Evolutionary conservation across 2,888 invertebrate species (phyloP).

Genomic region (Uloborus plumipes): DNA sequence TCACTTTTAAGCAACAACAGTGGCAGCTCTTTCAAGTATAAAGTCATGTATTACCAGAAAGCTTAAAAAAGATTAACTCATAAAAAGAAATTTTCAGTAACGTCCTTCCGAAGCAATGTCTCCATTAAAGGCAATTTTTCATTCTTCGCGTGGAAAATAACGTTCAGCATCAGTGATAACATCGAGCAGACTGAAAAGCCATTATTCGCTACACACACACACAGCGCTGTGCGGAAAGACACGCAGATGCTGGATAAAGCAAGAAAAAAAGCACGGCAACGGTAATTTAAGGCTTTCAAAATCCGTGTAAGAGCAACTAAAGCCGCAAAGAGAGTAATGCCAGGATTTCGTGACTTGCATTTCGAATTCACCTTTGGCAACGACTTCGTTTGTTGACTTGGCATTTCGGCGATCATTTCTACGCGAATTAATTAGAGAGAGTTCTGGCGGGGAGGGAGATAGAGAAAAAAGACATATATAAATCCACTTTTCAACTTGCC

Average conservation of each 20-base stretch:
- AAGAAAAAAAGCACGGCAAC: background rate
- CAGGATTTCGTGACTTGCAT: conserved; percentile 53
- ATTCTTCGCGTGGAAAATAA: background rate
- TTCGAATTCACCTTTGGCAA: background rate
- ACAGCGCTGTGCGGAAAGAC: no score
- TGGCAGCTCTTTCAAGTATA: no score
- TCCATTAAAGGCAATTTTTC: background rate
- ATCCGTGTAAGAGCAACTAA: conserved; percentile 34
- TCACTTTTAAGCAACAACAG: no score
- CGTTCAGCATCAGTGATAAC: background rate
- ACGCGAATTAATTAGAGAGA: conserved; percentile 12
- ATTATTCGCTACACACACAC: background rate
- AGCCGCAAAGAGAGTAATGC: conserved; percentile 48
- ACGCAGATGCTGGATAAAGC: no score
- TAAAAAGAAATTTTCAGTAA: no score
- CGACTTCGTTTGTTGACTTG: background rate
- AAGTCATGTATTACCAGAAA: no score
- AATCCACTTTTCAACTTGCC: conserved; percentile 11
- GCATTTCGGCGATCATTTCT: background rate
- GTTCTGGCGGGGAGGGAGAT: no score
- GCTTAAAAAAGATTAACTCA: no score
- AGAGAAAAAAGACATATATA: no score
- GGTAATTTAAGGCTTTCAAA: conserved; percentile 41
- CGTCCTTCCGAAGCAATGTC: no score
- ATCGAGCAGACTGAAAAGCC: conserved; percentile 7